phyloP scores from a whole-genome alignment of 2,888 invertebrate genomes.

The Drosophila acutilabella region DNA sequence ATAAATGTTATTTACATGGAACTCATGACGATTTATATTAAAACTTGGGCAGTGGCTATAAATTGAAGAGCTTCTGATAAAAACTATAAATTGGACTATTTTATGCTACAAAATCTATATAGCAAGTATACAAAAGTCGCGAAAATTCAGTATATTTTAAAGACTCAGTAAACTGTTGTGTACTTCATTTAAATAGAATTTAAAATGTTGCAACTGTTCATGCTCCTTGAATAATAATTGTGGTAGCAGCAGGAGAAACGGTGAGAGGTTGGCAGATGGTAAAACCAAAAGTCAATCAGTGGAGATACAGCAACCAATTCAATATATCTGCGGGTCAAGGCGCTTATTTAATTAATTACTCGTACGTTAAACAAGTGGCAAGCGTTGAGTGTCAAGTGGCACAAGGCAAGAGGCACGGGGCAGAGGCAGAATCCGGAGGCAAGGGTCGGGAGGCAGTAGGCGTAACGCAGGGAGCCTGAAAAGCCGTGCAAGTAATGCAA shows the following conservation, averaged over 20 bases:
- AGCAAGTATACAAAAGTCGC: constrained; percentile 32
- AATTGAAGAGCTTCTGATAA: neutral
- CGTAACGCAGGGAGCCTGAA: constrained; percentile 7
- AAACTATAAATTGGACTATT: neutral
- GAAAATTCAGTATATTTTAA: constrained; percentile 18
- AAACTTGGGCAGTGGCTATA: neutral
- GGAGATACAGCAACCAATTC: constrained; percentile 62
- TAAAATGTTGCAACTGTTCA: constrained; percentile 44
- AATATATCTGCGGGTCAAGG: constrained; percentile 74
- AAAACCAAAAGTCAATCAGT: constrained; percentile 75
- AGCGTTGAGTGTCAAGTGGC: constrained; percentile 14
- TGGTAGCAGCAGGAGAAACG: neutral
- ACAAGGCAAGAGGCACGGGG: neutral
- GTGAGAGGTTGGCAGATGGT: constrained; percentile 19
- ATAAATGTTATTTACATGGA: constrained; percentile 45
- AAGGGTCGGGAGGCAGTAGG: constrained; percentile 4
- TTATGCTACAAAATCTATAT: neutral
- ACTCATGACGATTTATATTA: constrained; percentile 32
- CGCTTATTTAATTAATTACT: constrained; percentile 79
- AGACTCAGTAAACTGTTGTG: constrained; percentile 33
- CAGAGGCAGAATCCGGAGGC: neutral
- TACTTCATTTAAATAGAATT: constrained; percentile 38
- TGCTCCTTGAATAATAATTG: constrained; percentile 60
- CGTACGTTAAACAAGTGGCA: constrained; percentile 58
- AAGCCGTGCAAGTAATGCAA: constrained; percentile 52